Evolutionary conservation across 2,113 vertebrate species (phyloP).

Genomic region (Prietella phreatophila): DNA sequence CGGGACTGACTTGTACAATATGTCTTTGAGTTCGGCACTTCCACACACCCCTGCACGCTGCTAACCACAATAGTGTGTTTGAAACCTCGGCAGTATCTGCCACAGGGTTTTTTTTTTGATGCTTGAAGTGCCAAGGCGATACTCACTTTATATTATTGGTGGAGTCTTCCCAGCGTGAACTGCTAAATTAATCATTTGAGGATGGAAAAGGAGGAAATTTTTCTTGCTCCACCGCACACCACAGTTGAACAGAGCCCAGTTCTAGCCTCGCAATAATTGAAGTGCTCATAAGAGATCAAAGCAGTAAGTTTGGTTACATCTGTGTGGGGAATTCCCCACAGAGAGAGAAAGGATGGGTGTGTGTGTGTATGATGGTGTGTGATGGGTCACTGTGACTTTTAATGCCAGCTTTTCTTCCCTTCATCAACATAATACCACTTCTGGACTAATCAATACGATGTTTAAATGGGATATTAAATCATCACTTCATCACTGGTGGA

Average conservation of each 20-base stretch:
- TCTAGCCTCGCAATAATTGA: conserved; percentile 51
- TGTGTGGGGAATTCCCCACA: conserved; percentile 40
- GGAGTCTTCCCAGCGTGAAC: conserved; percentile 49
- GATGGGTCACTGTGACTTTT: not conserved
- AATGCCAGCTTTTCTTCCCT: conserved; percentile 17
- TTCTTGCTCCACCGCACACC: conserved; percentile 43
- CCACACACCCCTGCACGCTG: conserved; percentile 37
- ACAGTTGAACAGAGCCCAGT: conserved; percentile 42
- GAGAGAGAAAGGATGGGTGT: conserved; percentile 15
- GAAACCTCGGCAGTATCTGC: conserved; percentile 28
- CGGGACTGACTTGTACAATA: conserved; percentile 50
- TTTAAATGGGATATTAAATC: conserved; percentile 43
- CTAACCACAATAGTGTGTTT: conserved; percentile 34
- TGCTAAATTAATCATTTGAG: conserved; percentile 53
- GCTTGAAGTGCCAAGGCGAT: conserved; percentile 36
- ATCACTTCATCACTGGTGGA: conserved; percentile 63
- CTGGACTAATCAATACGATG: conserved; percentile 66
- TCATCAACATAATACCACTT: conserved; percentile 57
- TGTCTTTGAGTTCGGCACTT: conserved; percentile 47
- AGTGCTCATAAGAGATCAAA: conserved; percentile 51
- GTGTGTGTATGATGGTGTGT: not conserved
- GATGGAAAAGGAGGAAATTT: conserved; percentile 42
- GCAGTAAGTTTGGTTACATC: conserved; percentile 50
- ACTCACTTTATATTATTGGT: conserved; percentile 26
- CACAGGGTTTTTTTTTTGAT: conserved; percentile 6